phyloP scores from a whole-genome alignment of 2,113 vertebrate genomes.

The Taxidea taxus region DNA sequence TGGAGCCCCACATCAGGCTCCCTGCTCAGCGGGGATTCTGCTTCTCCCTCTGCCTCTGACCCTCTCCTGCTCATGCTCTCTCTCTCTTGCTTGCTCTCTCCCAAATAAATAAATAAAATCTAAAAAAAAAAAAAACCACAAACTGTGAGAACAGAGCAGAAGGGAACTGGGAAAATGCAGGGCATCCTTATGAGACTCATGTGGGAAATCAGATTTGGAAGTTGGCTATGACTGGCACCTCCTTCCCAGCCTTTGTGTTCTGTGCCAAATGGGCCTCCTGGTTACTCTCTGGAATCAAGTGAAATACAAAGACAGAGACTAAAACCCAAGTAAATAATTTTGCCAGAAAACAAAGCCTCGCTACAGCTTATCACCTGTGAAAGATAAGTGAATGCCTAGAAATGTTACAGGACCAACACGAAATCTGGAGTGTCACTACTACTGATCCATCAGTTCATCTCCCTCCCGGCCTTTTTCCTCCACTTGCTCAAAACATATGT shows the following conservation, averaged over 20 bases:
- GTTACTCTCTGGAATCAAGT: not conserved
- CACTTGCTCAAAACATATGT: not conserved
- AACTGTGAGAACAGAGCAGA: not conserved
- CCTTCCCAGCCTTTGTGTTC: not conserved
- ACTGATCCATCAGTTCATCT: not conserved
- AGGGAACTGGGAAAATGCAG: not conserved
- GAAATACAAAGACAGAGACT: not conserved
- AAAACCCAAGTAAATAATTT: slow-evolving; percentile 9
- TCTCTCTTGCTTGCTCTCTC: not conserved
- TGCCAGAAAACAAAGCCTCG: not conserved
- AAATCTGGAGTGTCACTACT: not conserved
- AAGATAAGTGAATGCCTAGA: not conserved
- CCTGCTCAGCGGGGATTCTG: not conserved
- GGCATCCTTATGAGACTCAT: not conserved
- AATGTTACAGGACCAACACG: not conserved
- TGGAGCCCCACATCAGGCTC: not conserved
- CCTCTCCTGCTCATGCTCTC: not conserved
- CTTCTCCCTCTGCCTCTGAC: not conserved
- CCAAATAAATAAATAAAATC: not conserved
- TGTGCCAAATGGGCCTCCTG: slow-evolving; percentile 2
- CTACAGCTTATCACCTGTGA: not conserved
- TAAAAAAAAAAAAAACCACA: not conserved
- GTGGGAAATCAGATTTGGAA: not conserved
- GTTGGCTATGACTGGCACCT: not conserved
- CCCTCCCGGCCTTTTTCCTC: not conserved